Conservation (phyloP, 2,797 vertebrate genomes). For the Coendou prehensilis region DNA sequence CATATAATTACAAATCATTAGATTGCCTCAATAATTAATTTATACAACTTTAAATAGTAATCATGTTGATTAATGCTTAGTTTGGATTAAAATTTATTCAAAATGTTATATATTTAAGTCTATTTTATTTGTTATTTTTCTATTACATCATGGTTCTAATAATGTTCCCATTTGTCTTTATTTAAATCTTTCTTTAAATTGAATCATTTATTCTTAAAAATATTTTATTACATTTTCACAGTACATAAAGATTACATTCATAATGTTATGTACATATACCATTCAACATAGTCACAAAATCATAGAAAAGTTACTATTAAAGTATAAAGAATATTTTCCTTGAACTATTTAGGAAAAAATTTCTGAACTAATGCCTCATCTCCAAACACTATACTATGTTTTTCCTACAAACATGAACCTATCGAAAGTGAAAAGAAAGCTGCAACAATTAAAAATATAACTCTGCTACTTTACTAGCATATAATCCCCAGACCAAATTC, state of each 20-base stretch:
- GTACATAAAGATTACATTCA: neutral
- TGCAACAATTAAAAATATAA: neutral
- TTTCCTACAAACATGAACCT: neutral
- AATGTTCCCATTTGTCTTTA: neutral
- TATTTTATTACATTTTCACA: neutral
- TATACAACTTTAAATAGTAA: slow-evolving; percentile 31
- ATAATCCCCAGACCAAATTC: neutral
- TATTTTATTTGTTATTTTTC: neutral
- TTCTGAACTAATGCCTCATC: neutral
- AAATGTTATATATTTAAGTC: slow-evolving; percentile 6
- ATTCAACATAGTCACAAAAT: neutral
- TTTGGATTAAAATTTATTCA: slow-evolving; percentile 35
- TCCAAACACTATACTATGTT: neutral
- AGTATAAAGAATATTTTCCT: neutral
- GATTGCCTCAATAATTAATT: slow-evolving; percentile 34
- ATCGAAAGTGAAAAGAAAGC: neutral
- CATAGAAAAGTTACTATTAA: neutral
- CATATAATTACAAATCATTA: slow-evolving; percentile 55
- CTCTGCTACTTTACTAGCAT: neutral
- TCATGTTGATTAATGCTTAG: slow-evolving; percentile 34
- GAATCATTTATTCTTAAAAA: neutral
- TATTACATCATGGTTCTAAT: neutral
- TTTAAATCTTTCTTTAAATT: neutral
- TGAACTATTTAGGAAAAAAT: neutral
- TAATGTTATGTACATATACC: neutral